A percentile compares a stretch with the other conserved stretches of the same genome.
Evolutionary conservation across 1,140 invertebrate genomes (phyloP).

Genomic region (Pachypsylla venusta): DNA sequence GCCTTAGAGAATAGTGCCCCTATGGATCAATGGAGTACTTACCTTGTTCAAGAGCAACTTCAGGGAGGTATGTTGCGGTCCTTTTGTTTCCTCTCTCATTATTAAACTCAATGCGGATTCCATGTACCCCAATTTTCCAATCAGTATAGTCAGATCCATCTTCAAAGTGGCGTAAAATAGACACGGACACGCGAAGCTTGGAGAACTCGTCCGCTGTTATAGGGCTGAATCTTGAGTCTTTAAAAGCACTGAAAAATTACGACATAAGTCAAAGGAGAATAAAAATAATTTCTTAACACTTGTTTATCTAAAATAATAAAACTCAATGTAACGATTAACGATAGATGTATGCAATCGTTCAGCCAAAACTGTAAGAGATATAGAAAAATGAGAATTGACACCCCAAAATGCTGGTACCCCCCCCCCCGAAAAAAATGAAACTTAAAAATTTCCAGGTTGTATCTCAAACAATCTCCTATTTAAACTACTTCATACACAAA

Average conservation of each 20-base stretch:
- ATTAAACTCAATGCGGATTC: conserved; percentile 93
- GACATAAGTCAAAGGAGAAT: conserved; percentile 2
- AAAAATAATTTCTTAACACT: too few species aligned
- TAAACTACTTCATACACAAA: too few species aligned
- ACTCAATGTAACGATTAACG: too few species aligned
- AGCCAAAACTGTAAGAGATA: too few species aligned
- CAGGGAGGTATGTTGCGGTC: conserved; percentile 94
- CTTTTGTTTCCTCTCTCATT: conserved; percentile 90
- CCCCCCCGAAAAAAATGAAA: too few species aligned
- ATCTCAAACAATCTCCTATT: too few species aligned
- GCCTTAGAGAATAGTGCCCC: neutral
- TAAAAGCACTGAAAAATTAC: conserved; percentile 64
- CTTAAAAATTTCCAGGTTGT: too few species aligned
- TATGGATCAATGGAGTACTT: conserved; percentile 20
- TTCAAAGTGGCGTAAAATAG: conserved; percentile 89
- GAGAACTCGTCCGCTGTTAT: conserved; percentile 88
- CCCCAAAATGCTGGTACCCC: too few species aligned
- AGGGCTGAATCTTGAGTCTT: conserved; percentile 92
- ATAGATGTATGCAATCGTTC: too few species aligned
- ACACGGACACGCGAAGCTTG: conserved; percentile 85
- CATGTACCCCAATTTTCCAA: conserved; percentile 95
- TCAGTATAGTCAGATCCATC: conserved; percentile 88
- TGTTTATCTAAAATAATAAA: too few species aligned
- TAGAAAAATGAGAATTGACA: too few species aligned
- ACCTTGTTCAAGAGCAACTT: conserved; percentile 97